phyloP scores from a whole-genome alignment of 2,113 vertebrate genomes.

The Carassius auratus region DNA sequence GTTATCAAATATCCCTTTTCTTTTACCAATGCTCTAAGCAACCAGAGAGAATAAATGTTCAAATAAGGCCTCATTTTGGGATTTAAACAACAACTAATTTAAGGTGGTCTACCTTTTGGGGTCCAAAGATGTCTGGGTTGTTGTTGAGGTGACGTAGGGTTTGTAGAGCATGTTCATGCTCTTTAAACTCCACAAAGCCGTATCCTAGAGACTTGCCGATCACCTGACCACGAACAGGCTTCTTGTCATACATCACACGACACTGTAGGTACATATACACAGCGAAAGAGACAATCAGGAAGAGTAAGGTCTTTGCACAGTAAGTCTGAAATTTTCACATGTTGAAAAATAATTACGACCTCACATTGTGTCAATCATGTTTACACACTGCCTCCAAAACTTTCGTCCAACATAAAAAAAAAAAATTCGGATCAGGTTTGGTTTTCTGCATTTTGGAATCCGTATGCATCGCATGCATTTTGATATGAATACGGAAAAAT shows the following conservation, averaged over 20 bases:
- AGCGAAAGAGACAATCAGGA: neutral
- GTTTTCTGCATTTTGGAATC: too few relatives aligned
- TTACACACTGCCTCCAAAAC: too few relatives aligned
- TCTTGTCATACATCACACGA: conserved; percentile 88
- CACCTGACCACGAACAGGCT: conserved; percentile 74
- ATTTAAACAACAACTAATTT: neutral
- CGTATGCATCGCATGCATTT: too few relatives aligned
- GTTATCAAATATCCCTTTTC: neutral
- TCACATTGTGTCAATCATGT: too few relatives aligned
- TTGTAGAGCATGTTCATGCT: conserved; percentile 82
- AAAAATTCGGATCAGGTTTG: too few relatives aligned
- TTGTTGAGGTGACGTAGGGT: conserved; percentile 88
- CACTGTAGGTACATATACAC: conserved; percentile 73
- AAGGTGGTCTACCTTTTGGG: conserved; percentile 78
- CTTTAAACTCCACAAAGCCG: conserved; percentile 85
- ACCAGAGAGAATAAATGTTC: neutral
- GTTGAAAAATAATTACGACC: too few relatives aligned
- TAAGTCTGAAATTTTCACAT: too few relatives aligned
- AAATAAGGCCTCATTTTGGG: neutral
- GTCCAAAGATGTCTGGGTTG: conserved; percentile 85
- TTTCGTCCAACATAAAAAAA: too few relatives aligned
- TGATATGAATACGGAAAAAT: too few relatives aligned
- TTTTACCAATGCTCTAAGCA: neutral
- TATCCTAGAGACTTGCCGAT: conserved; percentile 85
- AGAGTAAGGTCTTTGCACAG: too few relatives aligned